Evolutionary conservation across 2,888 invertebrate species (phyloP), one percentile per base, ranked within the genome.

Genomic region (Heliconius ethilla): DNA sequence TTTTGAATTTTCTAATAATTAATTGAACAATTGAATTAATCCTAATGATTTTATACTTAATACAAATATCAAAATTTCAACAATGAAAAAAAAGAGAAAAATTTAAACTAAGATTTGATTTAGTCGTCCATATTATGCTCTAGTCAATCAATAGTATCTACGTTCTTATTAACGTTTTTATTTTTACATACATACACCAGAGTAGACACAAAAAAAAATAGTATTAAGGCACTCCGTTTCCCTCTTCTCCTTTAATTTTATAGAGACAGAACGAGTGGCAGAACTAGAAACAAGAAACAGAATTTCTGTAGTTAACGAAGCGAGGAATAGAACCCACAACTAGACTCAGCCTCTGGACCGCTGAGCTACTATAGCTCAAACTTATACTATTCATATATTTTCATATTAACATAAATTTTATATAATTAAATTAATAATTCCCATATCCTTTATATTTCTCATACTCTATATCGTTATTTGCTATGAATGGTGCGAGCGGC

Each of bases 401-500:
- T 59, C n/a, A n/a, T 59, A 59, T 59, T 59, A 59, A 59, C n/a
- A n/a, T n/a, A n/a, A n/a, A 63, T 25, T 25, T 25, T 11, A 27
- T 63, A 5, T 25, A 13, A 15, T 33, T 33, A 33, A 27, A 25
- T 63, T 27, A 63, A 27, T 63, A 63, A 63, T 63, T 27, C 13
- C 63, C 13, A 6, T 63, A 25, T 25, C 3, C 1, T 62, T 25
- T 13, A 11, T 13, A 10, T 11, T 11, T 25, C 4, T 13, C 29
- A 72, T 78, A 78, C 33, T 51, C 78, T 80, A 78, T 83, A 77
- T 55, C 74, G 81, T 82, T 79, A 84, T 85, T 84, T 83, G 80
- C 82, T 84, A 85, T 89, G 89, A 89, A 88, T 85, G 86, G 85
- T 77, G 83, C 87, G 87, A 83, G 83, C 83, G 85, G 84, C 75